Evolutionary conservation across 2,113 vertebrate species (phyloP).

Genomic region (Notarius quadriscutis): DNA sequence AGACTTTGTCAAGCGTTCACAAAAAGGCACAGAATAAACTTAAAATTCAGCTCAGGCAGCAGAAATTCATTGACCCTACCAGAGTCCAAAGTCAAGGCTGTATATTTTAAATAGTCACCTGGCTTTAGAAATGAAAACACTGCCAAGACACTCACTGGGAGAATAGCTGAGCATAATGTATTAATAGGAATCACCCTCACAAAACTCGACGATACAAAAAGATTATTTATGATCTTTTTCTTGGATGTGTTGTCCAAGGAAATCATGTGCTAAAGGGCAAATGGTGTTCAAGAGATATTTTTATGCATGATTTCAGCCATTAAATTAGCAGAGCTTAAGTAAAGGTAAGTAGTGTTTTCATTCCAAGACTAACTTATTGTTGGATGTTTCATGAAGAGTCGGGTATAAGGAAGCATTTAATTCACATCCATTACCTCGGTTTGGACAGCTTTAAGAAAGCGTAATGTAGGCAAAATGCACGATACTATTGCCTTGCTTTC

Average conservation of each 20-base stretch:
- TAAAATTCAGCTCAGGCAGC: neutral
- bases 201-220: neutral
- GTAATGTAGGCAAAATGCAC: neutral
- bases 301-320: neutral
- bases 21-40: neutral
- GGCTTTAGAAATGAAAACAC: neutral
- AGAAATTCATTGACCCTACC: neutral
- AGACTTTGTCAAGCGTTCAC: neutral
- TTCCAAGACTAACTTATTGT: constrained; percentile 7
- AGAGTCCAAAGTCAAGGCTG: neutral
- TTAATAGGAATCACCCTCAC: neutral
- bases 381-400: constrained; percentile 3
- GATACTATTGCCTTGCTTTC: neutral
- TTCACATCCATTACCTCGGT: neutral
- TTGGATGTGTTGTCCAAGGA: neutral
- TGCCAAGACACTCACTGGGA: neutral
- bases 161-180: neutral
- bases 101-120: constrained; percentile 4
- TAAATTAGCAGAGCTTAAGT: constrained; percentile 9
- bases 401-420: neutral
- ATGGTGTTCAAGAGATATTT: neutral
- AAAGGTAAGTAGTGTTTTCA: constrained; percentile 6
- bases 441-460: neutral
- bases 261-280: neutral
- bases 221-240: neutral